Base-by-base conservation (phyloP, 92 coral and sea anemone species). In the Nematostella vectensis region DNA sequence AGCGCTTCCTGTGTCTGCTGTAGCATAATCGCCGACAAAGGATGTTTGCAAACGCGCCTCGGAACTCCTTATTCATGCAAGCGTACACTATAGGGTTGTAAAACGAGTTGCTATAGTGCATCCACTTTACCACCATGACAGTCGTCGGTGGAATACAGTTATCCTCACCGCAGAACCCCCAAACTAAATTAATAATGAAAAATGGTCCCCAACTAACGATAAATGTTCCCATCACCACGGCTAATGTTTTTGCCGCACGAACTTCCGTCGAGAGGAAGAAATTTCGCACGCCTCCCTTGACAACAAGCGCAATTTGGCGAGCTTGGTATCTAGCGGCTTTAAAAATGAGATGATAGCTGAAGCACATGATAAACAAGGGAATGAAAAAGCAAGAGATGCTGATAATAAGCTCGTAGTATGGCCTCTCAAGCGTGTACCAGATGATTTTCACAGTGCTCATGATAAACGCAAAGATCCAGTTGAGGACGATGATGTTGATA, bases 131-230 rank as follows among this genome's bases (percentile, higher is more conserved):
- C 2, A 80, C 91, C 75, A 86, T 69, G 12, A 89, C 74, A 1
- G 83, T 66, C 30, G 85, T 73, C 2, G 8, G 15, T 12, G 80
- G 58, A 3, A 78, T 40, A 31, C 95, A 89, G 11, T 15, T 13
- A 15, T 54, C 10, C 9, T 40, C 13, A 16, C 3, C 23, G 31
- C 97, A 89, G 23, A 81, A 69, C 15, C 83, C 95, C 26, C 52
- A 76, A 44, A 81, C 83, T 22, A 89, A 33, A 69, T 89, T 89
- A 60, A 89, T 33, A 6, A 78, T 61, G 55, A 85, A 81, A 52
- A 83, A 85, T 1, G 95, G 95, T n/a, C 91, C 81, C 97, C 97
- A 89, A 45, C 97, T 76, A 54, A 89, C 72, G 1, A 89, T 81
- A 40, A 89, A 89, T 0, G 97, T 86, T 19, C 95, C 89, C 81